Evolutionary conservation across 2,113 vertebrate genomes (phyloP).

Genomic region (Lepus americanus): DNA sequence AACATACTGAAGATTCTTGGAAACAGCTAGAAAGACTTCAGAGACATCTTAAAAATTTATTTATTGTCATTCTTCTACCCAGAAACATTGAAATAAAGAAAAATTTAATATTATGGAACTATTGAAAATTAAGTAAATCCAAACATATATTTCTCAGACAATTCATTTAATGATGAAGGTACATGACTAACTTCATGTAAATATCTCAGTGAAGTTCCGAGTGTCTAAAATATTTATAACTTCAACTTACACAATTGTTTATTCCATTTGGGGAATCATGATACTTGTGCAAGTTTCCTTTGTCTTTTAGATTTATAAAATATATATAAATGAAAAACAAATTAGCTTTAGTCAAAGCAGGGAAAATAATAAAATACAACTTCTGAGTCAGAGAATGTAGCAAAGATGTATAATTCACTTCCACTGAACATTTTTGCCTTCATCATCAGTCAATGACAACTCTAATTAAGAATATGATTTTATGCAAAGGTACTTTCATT

Average conservation of each 20-base stretch:
- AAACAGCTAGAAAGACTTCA: neutral
- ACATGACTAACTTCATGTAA: neutral
- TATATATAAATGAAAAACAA: slow-evolving; percentile 59
- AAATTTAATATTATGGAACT: neutral
- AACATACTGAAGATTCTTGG: neutral
- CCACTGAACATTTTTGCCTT: neutral
- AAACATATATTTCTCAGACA: neutral
- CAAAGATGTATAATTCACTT: neutral
- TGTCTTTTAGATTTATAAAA: slow-evolving; percentile 58
- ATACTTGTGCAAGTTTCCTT: slow-evolving; percentile 19
- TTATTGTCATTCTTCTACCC: neutral
- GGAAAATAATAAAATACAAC: slow-evolving; percentile 22
- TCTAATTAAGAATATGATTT: neutral
- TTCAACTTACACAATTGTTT: slow-evolving; percentile 10
- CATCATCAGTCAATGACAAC: neutral
- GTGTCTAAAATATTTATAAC: neutral
- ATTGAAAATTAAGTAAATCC: neutral
- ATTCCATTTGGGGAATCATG: neutral
- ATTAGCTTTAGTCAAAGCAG: slow-evolving; percentile 62
- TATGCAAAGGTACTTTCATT: neutral
- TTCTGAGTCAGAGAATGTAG: slow-evolving; percentile 42
- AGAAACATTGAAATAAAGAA: neutral
- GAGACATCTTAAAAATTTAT: neutral
- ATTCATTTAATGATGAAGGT: neutral
- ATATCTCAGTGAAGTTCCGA: neutral